phyloP scores from a whole-genome alignment of 2,113 vertebrate genomes.

The Ophiodon elongatus region DNA sequence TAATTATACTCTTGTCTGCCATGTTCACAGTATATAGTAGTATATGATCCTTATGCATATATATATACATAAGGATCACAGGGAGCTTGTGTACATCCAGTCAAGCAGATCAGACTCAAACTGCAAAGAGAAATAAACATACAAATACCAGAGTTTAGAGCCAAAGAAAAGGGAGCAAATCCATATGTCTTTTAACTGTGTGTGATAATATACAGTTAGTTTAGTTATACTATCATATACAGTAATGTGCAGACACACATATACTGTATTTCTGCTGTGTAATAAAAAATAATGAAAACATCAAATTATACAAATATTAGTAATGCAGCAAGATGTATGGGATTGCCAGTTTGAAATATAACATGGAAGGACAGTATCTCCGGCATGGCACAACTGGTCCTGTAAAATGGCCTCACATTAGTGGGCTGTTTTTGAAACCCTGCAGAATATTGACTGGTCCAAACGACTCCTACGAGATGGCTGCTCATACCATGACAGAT shows the following conservation, averaged over 20 bases:
- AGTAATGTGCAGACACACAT: background rate
- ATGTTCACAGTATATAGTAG: no score
- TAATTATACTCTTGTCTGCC: slow-evolving; percentile 16
- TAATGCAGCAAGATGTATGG: background rate
- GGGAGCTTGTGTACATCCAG: no score
- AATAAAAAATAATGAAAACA: background rate
- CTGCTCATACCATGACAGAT: slow-evolving; percentile 77
- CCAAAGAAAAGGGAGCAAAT: background rate
- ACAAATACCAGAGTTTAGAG: slow-evolving; percentile 2
- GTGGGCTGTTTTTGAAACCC: slow-evolving; percentile 48
- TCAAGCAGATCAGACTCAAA: slow-evolving; percentile 19
- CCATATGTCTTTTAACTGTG: background rate
- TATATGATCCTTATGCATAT: no score
- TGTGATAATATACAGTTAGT: slow-evolving; percentile 2
- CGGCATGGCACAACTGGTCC: background rate
- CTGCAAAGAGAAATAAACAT: slow-evolving; percentile 11
- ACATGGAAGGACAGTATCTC: background rate
- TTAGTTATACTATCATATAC: background rate
- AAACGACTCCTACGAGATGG: slow-evolving; percentile 78
- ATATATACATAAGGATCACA: no score
- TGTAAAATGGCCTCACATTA: slow-evolving; percentile 32
- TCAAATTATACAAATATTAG: background rate
- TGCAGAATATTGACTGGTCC: slow-evolving; percentile 66
- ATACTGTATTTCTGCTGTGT: background rate
- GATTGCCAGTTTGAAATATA: background rate